Evolutionary conservation across 2,113 vertebrate genomes (phyloP).

Genomic region (Lanius ludovicianus): DNA sequence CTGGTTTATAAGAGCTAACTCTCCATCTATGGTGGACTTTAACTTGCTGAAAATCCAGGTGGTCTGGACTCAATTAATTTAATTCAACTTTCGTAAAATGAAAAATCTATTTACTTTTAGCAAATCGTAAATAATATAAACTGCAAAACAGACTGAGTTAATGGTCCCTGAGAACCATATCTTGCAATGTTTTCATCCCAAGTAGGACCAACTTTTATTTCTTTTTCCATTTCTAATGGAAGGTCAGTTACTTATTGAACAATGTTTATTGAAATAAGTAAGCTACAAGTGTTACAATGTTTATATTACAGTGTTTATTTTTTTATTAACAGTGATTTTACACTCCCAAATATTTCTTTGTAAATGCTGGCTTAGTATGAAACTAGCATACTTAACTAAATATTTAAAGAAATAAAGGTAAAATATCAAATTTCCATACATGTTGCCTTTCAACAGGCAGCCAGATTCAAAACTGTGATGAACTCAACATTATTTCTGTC

Average conservation of each 20-base stretch:
- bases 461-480: not conserved
- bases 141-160: not conserved
- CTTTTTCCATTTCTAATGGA: not conserved
- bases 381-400: not conserved
- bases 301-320: not conserved
- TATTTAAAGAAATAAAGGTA: constrained; percentile 5
- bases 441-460: not conserved
- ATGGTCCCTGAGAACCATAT: not conserved
- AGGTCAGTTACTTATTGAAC: not conserved
- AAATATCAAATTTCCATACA: not conserved
- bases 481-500: not conserved
- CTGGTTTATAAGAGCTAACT: not conserved
- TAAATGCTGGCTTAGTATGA: not conserved
- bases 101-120: not conserved
- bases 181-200: not conserved
- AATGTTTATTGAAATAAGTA: not conserved
- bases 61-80: not conserved
- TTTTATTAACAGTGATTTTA: not conserved
- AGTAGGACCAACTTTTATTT: not conserved
- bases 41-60: not conserved
- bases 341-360: not conserved
- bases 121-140: not conserved
- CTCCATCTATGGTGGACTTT: not conserved
- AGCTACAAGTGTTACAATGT: not conserved
- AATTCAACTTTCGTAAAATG: not conserved